A percentile compares a stretch with the other conserved stretches of the same genome.
phyloP scores from a whole-genome alignment of 1,140 invertebrate species.

The Drosophila bifasciata region DNA sequence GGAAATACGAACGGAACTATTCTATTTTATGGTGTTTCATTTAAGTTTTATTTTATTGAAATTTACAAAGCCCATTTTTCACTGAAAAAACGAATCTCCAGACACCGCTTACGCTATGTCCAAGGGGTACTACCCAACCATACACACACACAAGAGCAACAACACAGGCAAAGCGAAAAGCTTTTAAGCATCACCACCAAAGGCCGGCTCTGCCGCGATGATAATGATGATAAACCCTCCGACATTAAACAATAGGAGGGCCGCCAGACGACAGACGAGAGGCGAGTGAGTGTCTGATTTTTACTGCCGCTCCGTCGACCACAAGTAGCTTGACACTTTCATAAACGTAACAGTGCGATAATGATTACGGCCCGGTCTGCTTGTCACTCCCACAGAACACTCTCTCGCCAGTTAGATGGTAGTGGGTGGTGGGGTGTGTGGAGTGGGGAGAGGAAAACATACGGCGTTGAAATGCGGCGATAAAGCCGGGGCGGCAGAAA shows the following conservation, averaged over 20 bases:
- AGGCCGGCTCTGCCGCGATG: constrained; percentile 31
- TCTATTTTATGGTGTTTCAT: too few species aligned
- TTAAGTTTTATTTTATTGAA: too few species aligned
- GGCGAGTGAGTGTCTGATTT: constrained; percentile 65
- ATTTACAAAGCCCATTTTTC: too few species aligned
- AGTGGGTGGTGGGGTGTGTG: background rate
- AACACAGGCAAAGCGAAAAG: constrained; percentile 37
- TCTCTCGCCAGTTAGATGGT: constrained; percentile 33
- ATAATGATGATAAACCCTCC: constrained; percentile 73
- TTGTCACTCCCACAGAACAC: constrained; percentile 6
- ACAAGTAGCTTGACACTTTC: constrained; percentile 82
- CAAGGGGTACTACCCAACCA: too few species aligned
- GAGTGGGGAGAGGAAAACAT: constrained; percentile 49
- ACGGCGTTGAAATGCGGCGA: constrained; percentile 76
- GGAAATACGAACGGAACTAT: too few species aligned
- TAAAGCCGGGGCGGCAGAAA: constrained; percentile 55
- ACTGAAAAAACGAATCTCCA: background rate
- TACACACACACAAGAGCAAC: constrained; percentile 12
- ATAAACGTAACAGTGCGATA: constrained; percentile 82
- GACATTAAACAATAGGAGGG: constrained; percentile 75
- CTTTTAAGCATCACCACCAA: constrained; percentile 37
- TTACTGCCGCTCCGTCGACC: constrained; percentile 75
- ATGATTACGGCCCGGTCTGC: constrained; percentile 66
- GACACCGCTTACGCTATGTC: constrained; percentile 6
- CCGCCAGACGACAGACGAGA: background rate